Base-by-base conservation (phyloP, 2,113 vertebrate species). In the Nannospalax galili region DNA sequence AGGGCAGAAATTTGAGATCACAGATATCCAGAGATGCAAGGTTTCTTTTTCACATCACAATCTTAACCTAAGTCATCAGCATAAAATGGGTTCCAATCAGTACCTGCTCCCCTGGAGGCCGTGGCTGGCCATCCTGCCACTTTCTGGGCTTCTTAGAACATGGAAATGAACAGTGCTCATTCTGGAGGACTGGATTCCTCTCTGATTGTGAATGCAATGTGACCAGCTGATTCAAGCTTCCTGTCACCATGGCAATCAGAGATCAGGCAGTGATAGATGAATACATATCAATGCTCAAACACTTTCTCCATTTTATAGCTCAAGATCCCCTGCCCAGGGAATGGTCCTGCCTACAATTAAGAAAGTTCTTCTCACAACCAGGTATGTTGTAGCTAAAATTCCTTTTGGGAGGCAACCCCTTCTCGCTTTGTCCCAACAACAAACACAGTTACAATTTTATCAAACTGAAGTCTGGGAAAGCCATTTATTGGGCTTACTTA, bases 241-340 rank as follows among this genome's bases (percentile, higher is more conserved):
- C n/a, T n/a, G n/a, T n/a, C n/a, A n/a, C n/a, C n/a, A n/a, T n/a
- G n/a, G 1, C 11, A 37, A 11, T 58, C 77, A 80, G 77, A 35
- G 1, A 24, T 3, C 77, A n/a, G 48, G 35, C 2, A 52, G 48
- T 11, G 48, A 52, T 6, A 11, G 32, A 58, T n/a, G 32, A 11
- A 24, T n/a, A 4, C 8, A 14, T 1, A 0, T 22, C 17, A 3
- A 17, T 32, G 74, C 30, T 77, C 30, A 20, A 16, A 15, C 2
- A 9, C 28, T 22, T 80, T 78, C 45, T 52, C 30, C 30, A 10
- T 77, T 52, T 48, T 52, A 52, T 35, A 35, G 16, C 19, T 30
- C 45, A 52, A 45, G 17, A 79, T 22, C 22, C 19, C 58, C 78
- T 58, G 19, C 78, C n/a, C 35, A 58, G 32, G 56, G 5, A 37